These are phyloP conservation scores for Montipora efflorescens DNA, from an alignment of 64 coral and sea anemone genomes.

Conservation along the genomic window DNA sequence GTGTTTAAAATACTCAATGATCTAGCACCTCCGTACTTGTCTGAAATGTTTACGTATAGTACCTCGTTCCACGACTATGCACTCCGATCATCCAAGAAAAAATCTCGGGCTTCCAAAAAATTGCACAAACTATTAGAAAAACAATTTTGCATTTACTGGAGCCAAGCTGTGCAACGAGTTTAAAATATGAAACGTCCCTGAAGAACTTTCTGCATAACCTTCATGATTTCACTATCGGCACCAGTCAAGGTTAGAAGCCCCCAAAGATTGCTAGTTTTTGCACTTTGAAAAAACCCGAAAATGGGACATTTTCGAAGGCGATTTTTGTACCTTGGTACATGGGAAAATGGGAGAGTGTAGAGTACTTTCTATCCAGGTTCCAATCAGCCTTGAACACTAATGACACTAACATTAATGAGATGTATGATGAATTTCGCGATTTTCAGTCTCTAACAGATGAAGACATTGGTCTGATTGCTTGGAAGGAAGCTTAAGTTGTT, in stretches of 20 bases:
- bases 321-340: background rate
- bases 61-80: background rate
- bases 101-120: too few relatives aligned
- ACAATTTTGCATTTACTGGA: too few relatives aligned
- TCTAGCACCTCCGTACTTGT: background rate
- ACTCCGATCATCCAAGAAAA: too few relatives aligned
- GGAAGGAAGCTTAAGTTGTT: slow-evolving; percentile 62
- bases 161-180: too few relatives aligned
- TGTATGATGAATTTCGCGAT: slow-evolving; percentile 63
- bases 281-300: background rate
- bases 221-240: too few relatives aligned
- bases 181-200: too few relatives aligned
- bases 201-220: too few relatives aligned
- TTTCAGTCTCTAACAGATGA: background rate
- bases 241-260: background rate
- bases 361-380: slow-evolving; percentile 57
- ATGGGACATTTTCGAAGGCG: background rate
- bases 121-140: too few relatives aligned
- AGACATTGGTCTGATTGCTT: slow-evolving; percentile 4
- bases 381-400: slow-evolving; percentile 20
- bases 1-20: slow-evolving; percentile 18
- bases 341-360: slow-evolving; percentile 69
- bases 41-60: slow-evolving; percentile 19
- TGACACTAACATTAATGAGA: slow-evolving; percentile 2
- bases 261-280: background rate